Conservation (phyloP, 2,797 vertebrate species). For the Columba guinea region DNA sequence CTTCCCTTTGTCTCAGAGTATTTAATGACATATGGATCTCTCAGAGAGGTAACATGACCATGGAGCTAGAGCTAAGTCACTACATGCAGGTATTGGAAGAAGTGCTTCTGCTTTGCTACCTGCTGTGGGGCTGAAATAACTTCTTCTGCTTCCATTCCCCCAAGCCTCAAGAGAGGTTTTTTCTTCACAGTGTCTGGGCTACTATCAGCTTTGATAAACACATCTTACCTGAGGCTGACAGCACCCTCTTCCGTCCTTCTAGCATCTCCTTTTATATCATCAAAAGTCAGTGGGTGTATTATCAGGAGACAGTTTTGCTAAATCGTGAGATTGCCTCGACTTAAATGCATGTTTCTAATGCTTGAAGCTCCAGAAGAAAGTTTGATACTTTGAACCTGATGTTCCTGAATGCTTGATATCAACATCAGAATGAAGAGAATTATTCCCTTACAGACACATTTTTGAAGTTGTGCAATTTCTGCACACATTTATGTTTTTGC, state of each 20-base stretch:
- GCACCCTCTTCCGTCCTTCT: neutral
- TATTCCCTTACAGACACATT: neutral
- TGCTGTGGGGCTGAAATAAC: neutral
- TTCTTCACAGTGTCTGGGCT: neutral
- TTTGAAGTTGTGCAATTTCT: neutral
- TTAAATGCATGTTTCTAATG: neutral
- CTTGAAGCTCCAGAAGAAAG: neutral
- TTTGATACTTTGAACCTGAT: neutral
- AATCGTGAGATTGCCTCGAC: neutral
- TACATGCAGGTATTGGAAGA: neutral
- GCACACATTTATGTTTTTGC: neutral
- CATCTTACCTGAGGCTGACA: neutral
- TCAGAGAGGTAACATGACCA: fast-evolving
- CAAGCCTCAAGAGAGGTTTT: neutral
- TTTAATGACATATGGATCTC: neutral
- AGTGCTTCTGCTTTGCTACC: neutral
- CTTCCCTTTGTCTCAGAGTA: neutral
- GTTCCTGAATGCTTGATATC: neutral
- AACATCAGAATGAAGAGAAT: neutral
- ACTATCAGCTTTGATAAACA: neutral
- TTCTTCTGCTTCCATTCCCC: neutral
- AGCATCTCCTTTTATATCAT: neutral
- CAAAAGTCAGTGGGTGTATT: neutral
- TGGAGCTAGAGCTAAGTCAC: neutral
- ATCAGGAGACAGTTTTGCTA: neutral